These are phyloP conservation scores for Zosterops borbonicus DNA, from an alignment of 2,113 vertebrate species.

Conservation along the genomic window DNA sequence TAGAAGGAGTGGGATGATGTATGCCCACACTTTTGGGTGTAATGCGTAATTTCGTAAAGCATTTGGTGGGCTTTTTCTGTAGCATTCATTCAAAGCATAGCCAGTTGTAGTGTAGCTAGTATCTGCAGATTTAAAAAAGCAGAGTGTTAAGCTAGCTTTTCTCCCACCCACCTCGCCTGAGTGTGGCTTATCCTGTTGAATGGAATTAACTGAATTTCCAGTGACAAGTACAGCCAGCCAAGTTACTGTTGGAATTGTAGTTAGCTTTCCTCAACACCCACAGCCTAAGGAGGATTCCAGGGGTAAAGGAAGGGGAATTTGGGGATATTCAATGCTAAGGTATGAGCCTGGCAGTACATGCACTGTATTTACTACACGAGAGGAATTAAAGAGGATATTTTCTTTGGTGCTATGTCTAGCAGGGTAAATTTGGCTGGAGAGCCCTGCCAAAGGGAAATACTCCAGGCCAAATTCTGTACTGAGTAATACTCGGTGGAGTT, in stretches of 20 bases:
- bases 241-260: not conserved
- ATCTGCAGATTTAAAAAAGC: not conserved
- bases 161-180: not conserved
- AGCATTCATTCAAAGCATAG: constrained; percentile 7
- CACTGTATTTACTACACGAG: not conserved
- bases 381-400: not conserved
- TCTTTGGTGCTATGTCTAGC: not conserved
- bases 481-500: not conserved
- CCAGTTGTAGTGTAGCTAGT: not conserved
- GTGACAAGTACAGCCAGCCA: constrained; percentile 27
- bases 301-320: not conserved
- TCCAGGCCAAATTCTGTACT: not conserved
- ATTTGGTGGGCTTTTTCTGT: not conserved
- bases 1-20: not conserved
- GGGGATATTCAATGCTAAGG: not conserved
- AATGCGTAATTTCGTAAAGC: not conserved
- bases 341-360: not conserved
- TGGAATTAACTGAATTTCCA: constrained; percentile 70
- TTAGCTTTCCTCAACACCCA: not conserved
- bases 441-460: not conserved
- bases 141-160: constrained; percentile 16
- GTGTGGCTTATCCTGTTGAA: constrained; percentile 65
- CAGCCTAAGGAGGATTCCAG: not conserved
- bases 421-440: not conserved
- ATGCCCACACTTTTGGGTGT: not conserved